Percentiles rank a stretch among this genome's conserved stretches.
Conservation (phyloP, 2,113 vertebrate species). For the Gallinago media region DNA sequence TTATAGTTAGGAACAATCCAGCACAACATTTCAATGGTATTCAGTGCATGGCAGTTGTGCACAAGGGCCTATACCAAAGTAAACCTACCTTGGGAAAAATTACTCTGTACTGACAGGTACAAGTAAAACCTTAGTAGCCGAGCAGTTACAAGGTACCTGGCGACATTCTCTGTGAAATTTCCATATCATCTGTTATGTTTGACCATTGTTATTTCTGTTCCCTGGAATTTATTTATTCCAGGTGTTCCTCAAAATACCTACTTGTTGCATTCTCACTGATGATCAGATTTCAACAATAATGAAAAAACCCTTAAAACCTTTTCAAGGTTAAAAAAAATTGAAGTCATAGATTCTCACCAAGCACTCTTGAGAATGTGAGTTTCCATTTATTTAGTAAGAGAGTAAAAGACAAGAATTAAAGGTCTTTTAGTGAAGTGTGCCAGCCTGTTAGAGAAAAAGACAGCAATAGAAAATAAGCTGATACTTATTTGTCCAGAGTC, state of each 20-base stretch:
- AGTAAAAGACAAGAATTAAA: neutral
- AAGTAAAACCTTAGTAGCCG: neutral
- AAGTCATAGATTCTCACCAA: neutral
- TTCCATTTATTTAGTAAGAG: neutral
- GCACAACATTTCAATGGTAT: neutral
- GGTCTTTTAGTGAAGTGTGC: fast-evolving
- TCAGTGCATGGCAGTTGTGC: neutral
- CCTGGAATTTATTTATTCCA: neutral
- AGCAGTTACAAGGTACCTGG: neutral
- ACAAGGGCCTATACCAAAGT: neutral
- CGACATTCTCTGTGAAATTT: neutral
- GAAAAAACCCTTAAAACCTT: neutral
- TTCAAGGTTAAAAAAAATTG: neutral
- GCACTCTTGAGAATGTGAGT: neutral
- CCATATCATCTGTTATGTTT: fast-evolving
- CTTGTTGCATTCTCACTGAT: neutral
- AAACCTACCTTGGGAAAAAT: neutral
- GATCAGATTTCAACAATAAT: neutral
- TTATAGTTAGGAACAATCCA: neutral
- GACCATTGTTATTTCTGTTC: neutral
- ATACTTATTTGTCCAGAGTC: neutral
- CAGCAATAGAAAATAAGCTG: neutral
- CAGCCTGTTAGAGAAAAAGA: neutral
- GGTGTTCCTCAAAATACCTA: neutral
- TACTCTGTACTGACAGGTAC: neutral